Evolutionary conservation across 2,113 vertebrate genomes (phyloP), one percentile per base, ranked within the genome.

Genomic region (Corythornis cristatus): DNA sequence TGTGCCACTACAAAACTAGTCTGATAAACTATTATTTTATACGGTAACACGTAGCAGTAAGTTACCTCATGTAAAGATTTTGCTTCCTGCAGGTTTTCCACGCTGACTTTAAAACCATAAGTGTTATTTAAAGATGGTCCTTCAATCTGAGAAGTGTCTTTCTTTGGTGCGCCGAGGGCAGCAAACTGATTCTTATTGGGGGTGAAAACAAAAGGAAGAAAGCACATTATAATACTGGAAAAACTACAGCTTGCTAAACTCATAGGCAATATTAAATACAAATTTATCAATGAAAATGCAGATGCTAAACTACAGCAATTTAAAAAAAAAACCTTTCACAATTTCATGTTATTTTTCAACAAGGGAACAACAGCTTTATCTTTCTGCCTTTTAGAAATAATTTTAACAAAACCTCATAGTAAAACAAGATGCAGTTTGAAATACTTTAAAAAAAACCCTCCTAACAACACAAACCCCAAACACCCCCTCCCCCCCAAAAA

Each of bases 51-150:
- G 4, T 48, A 83, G 66, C 3, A 71, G 9, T 48, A 61, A 65
- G 8, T 97, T 97, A 99, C 99, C 99, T 99, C 99, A 76, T 99
- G 99, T 94, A 99, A 98, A 82, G 99, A 98, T 97, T 99, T 99
- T 90, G 99, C 99, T 56, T 99, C 99, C 96, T 99, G 98, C 67
- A 99, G 97, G 88, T 99, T 99, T 96, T 99, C 99, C 97, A 99
- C 97, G 96, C 99, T 99, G 97, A 99, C 98, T 98, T 98, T 99
- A 97, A 99, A 99, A 92, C 99, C 99, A 0, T 99, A 99, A 6
- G 99, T 98, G 96, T 99, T 99, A 95, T 98, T 98, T 91, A 99
- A 98, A 84, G 99, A 98, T 20, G 99, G 98, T 65, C 99, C 99
- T 97, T 99, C 99, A 72, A 99, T 99, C 97, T 99, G 97, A 91